phyloP scores from a whole-genome alignment of 1,140 invertebrate genomes.

The Sipha flava region DNA sequence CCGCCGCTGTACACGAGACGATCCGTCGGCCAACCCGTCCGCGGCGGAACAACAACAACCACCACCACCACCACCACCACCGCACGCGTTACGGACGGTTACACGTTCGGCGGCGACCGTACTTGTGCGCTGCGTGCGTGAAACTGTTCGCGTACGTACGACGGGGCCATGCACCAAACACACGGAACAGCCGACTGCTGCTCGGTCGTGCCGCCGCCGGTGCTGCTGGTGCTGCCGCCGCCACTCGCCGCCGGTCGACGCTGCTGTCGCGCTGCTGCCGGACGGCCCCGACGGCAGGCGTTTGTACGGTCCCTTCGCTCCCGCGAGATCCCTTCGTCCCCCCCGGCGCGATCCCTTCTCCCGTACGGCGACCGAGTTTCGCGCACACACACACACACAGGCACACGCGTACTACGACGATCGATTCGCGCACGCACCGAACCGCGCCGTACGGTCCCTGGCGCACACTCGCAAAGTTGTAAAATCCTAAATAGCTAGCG shows the following conservation, averaged over 20 bases:
- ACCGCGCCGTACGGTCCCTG: neutral
- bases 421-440: constrained; percentile 16
- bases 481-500: neutral
- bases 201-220: neutral
- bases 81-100: too few species aligned
- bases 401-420: neutral
- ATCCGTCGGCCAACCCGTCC: too few species aligned
- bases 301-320: neutral
- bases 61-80: too few species aligned
- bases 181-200: neutral
- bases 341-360: neutral
- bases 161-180: neutral
- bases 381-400: neutral
- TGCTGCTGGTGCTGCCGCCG: too few species aligned
- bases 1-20: too few species aligned
- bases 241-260: neutral
- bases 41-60: too few species aligned
- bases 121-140: too few species aligned
- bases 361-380: neutral
- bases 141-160: too few species aligned
- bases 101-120: too few species aligned
- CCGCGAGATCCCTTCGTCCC: neutral
- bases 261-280: neutral
- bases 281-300: neutral
- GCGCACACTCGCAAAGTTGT: neutral